These are phyloP conservation scores for Dastarcus helophoroides DNA, from an alignment of 2,888 invertebrate species.

Conservation along the genomic window DNA sequence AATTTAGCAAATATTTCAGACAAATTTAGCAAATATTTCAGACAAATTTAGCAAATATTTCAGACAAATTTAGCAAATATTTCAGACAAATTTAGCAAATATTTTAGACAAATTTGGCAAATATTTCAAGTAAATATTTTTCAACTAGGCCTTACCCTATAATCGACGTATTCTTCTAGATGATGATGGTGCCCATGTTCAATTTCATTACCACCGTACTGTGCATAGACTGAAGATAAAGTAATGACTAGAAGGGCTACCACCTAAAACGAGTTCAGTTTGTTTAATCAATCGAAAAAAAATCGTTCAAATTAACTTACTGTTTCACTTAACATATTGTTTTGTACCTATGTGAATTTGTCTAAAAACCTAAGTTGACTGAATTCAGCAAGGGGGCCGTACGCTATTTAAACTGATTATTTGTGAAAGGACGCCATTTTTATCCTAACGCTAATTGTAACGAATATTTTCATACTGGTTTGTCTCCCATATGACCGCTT, in stretches of 20 bases:
- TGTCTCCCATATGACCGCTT: no score
- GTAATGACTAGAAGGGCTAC: slow-evolving; percentile 19
- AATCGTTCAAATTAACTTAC: slow-evolving; percentile 20
- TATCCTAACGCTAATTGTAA: slow-evolving; percentile 6
- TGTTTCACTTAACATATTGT: slow-evolving; percentile 22
- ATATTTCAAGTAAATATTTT: no score
- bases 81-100: no score
- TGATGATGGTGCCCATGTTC: slow-evolving; percentile 22
- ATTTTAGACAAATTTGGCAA: no score
- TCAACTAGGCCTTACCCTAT: slow-evolving; percentile 26
- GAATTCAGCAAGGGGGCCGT: slow-evolving; percentile 11
- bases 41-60: no score
- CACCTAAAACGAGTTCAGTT: slow-evolving; percentile 16
- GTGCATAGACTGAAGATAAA: slow-evolving; percentile 17
- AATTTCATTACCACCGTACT: slow-evolving; percentile 12
- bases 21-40: no score
- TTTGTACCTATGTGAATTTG: slow-evolving; percentile 10
- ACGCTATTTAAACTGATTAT: slow-evolving; percentile 21
- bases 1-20: no score
- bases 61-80: no score
- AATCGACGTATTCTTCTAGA: slow-evolving; percentile 30
- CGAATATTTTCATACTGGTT: no score
- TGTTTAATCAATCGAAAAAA: slow-evolving; percentile 3
- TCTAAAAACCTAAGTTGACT: slow-evolving; percentile 19
- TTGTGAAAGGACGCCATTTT: slow-evolving; percentile 17